Percentiles rank a stretch among this genome's conserved stretches.
phyloP scores from a whole-genome alignment of 2,888 invertebrate genomes.

The Acanthosepion pharaonis region DNA sequence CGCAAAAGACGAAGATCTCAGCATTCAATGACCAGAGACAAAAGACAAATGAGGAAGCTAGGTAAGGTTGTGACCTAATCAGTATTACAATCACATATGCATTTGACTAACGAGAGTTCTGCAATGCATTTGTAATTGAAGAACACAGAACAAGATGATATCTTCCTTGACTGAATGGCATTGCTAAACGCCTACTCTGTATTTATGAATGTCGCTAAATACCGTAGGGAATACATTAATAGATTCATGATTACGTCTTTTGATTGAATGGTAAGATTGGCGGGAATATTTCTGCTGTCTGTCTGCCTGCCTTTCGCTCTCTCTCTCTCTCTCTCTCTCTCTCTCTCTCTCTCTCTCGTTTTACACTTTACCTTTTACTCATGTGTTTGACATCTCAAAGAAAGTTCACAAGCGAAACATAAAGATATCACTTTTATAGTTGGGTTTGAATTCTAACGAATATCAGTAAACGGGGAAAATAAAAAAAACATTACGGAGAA shows the following conservation, averaged over 20 bases:
- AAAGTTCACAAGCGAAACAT: too few species aligned
- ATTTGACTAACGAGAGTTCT: not conserved
- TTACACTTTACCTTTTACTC: not conserved
- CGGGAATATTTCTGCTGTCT: not conserved
- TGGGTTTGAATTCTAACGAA: too few species aligned
- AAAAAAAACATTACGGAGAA: too few species aligned
- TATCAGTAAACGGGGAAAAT: too few species aligned
- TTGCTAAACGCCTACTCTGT: not conserved
- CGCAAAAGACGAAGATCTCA: not conserved
- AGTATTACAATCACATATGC: not conserved
- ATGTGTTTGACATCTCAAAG: too few species aligned
- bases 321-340: too few species aligned
- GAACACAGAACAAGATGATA: slow-evolving; percentile 3
- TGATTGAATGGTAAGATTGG: slow-evolving; percentile 14
- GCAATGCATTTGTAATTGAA: slow-evolving; percentile 12
- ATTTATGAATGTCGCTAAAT: not conserved
- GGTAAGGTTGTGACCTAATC: not conserved
- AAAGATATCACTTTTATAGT: too few species aligned
- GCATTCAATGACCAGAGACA: not conserved
- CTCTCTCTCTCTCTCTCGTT: not conserved
- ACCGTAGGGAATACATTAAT: not conserved
- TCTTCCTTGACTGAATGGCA: not conserved
- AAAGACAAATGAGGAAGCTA: not conserved
- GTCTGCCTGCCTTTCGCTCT: too few species aligned
- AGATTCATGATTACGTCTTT: not conserved